Base-by-base conservation (phyloP, 2,113 vertebrate genomes). In the Eulemur macaco region DNA sequence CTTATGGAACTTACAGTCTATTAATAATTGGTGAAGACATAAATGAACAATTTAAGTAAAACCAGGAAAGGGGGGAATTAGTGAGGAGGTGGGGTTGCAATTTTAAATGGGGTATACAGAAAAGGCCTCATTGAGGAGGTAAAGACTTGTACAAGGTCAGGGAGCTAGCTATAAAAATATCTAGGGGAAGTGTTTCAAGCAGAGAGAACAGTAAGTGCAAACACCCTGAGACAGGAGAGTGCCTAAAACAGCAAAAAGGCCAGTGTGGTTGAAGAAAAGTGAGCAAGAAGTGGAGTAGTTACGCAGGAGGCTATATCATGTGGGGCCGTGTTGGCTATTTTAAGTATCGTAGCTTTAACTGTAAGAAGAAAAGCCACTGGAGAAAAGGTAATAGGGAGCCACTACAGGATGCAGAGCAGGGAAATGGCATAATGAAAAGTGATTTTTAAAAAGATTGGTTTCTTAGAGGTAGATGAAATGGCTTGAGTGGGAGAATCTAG, bases 231-330 rank as follows among this genome's bases (percentile, higher is more conserved):
- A 94, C 45, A 91, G 63, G 31, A 89, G 25, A 96, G 80, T 58
- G 66, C 42, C 77, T 87, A 52, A 88, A 96, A 92, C 84, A 96
- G 90, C 87, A 96, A 96, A 64, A 96, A 60, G 54, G 52, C 50
- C 54, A 13, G 25, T 56, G 37, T 64, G 64, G 52, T 1, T 80
- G 71, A 94, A 84, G 68, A 82, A 69, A 77, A 92, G 27, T 17
- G 39, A 95, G 56, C 58, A 89, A 66, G 63, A 96, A 81, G 64
- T 47, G 29, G 56, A 87, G 47, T 2, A 95, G 45, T 39, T 54
- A 76, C 8, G 1, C 29, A 91, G 39, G 69, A 52, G 85, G 31
- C n/a, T 86, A 34, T 64, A 77, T 90, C 80, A 73, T 47, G 52
- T 63, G 71, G 64, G 34, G 15, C 87, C 37, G 66, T 88, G 52